Evolutionary conservation across 2,888 invertebrate genomes (phyloP).

Genomic region (Eudemis profundana): DNA sequence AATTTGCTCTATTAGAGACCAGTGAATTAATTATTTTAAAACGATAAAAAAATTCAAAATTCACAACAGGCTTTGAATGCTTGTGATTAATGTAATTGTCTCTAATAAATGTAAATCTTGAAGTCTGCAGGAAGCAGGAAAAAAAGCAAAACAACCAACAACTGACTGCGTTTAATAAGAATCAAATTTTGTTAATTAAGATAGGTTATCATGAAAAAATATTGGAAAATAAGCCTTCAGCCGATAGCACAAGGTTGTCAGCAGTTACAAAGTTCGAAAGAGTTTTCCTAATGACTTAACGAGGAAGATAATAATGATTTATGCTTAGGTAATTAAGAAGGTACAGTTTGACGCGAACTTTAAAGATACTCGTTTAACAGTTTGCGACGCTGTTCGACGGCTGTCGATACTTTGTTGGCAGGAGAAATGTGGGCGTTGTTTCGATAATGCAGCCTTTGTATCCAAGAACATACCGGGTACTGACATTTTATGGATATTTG

Average conservation of each 20-base stretch:
- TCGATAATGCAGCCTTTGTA: too few species aligned
- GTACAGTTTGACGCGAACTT: conserved; percentile 36
- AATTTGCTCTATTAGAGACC: too few species aligned
- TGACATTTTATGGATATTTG: too few species aligned
- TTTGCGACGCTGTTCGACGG: conserved; percentile 4
- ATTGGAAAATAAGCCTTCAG: conserved; percentile 2
- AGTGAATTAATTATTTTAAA: too few species aligned
- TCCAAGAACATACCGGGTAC: too few species aligned
- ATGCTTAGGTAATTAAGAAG: conserved; percentile 62
- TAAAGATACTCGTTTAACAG: conserved; percentile 30
- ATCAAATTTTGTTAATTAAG: conserved; percentile 33
- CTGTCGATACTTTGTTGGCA: conserved; percentile 18
- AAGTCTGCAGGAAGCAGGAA: too few species aligned
- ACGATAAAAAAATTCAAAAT: too few species aligned
- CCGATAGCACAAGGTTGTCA: conserved; percentile 25
- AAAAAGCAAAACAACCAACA: conserved; percentile 4
- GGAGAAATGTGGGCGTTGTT: too few species aligned
- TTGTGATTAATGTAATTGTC: too few species aligned
- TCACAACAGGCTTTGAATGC: too few species aligned
- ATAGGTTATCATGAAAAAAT: neutral
- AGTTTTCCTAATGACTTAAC: conserved; percentile 56
- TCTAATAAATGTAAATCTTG: too few species aligned
- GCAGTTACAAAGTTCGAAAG: conserved; percentile 47
- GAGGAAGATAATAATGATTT: conserved; percentile 69
- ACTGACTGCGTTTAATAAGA: conserved; percentile 14